Conservation (phyloP, 2,797 vertebrate species). For the Pyrrhura leucotis region DNA sequence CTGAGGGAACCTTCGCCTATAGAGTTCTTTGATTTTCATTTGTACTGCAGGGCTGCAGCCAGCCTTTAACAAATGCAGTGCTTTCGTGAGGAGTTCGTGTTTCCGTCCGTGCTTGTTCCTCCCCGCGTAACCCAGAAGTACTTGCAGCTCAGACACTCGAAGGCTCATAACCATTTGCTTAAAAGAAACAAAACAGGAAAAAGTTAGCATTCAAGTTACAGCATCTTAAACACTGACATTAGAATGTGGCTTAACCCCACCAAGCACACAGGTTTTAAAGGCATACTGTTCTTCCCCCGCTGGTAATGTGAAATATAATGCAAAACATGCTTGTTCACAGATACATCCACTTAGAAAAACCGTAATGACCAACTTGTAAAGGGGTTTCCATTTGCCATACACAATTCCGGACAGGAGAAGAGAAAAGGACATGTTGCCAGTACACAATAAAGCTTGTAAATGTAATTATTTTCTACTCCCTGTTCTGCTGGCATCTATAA, state of each 20-base stretch:
- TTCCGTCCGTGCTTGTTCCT: constrained; percentile 99
- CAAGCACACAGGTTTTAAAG: background rate
- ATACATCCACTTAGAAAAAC: accelerated
- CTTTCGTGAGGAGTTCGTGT: constrained; percentile 98
- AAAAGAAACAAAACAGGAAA: constrained; percentile 67
- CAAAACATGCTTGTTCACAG: background rate
- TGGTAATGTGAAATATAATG: background rate
- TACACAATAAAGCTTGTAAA: background rate
- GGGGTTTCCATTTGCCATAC: background rate
- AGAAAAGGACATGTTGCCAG: background rate
- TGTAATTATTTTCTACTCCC: background rate
- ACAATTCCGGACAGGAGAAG: background rate
- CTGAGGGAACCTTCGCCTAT: constrained; percentile 93
- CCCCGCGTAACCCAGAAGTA: constrained; percentile 96
- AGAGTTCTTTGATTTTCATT: constrained; percentile 99
- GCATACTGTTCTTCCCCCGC: background rate
- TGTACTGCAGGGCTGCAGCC: constrained; percentile 97
- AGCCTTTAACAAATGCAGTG: constrained; percentile 92
- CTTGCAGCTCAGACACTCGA: constrained; percentile 97
- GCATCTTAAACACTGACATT: background rate
- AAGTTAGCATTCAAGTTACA: constrained; percentile 49
- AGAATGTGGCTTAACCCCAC: background rate
- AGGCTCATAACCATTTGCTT: constrained; percentile 99
- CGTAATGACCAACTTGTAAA: background rate
- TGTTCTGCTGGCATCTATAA: background rate